Percentiles rank a stretch among this genome's conserved stretches.
Conservation (phyloP, 1,140 invertebrate genomes). For the Eupristina koningsbergeri region DNA sequence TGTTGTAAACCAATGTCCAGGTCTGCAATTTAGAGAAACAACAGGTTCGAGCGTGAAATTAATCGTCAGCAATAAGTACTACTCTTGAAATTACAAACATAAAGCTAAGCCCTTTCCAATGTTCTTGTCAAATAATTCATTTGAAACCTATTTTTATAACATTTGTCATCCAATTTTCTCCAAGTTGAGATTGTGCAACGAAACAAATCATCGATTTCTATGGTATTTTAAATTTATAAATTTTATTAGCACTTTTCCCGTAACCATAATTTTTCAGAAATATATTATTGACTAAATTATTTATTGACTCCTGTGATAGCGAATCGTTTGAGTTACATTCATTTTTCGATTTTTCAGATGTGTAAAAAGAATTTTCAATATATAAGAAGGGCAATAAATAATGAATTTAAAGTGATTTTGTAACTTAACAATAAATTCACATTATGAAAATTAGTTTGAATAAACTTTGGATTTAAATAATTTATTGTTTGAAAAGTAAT, state of each 20-base stretch:
- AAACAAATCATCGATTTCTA: background rate
- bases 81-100: background rate
- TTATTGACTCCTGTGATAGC: no score
- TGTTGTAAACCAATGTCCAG: constrained; percentile 18
- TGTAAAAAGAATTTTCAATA: no score
- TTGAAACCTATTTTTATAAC: background rate
- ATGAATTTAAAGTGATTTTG: no score
- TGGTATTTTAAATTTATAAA: background rate
- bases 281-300: no score
- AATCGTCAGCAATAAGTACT: background rate
- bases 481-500: no score
- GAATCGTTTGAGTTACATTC: no score
- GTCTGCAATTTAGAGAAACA: constrained; percentile 40
- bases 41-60: background rate
- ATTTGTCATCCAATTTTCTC: background rate
- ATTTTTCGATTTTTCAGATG: no score
- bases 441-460: background rate
- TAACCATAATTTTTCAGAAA: background rate
- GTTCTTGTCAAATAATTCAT: constrained; percentile 7
- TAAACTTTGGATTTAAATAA: background rate
- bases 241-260: background rate
- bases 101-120: constrained; percentile 29
- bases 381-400: no score
- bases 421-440: background rate
- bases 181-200: background rate